phyloP scores from a whole-genome alignment of 2,888 invertebrate genomes.

The Altica lythri region DNA sequence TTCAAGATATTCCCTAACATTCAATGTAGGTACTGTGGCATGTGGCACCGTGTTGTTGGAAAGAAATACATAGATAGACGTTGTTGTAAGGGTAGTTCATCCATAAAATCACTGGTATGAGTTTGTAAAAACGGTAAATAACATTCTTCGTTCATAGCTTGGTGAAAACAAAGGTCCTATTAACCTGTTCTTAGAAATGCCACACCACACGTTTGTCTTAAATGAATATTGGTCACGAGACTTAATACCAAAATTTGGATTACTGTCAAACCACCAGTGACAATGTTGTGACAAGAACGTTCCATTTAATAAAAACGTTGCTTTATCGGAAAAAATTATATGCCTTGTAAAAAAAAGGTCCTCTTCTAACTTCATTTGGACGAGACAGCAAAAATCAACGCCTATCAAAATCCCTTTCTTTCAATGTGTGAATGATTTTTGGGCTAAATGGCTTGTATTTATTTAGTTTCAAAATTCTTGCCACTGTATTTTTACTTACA shows the following conservation, averaged over 20 bases:
- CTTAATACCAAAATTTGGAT: slow-evolving; percentile 10
- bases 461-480: too few relatives aligned
- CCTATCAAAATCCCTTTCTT: too few relatives aligned
- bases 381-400: slow-evolving; percentile 17
- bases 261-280: slow-evolving; percentile 10
- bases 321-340: background rate
- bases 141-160: too few relatives aligned
- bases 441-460: too few relatives aligned
- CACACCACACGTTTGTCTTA: slow-evolving; percentile 18
- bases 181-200: slow-evolving; percentile 18
- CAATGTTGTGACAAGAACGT: slow-evolving; percentile 5
- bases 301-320: slow-evolving; percentile 3
- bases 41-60: slow-evolving; percentile 23
- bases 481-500: slow-evolving; percentile 19
- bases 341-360: slow-evolving; percentile 8
- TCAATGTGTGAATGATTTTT: too few relatives aligned
- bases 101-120: too few relatives aligned
- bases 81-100: slow-evolving; percentile 9
- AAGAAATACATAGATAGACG: slow-evolving; percentile 10
- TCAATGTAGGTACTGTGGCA: slow-evolving; percentile 22
- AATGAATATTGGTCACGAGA: slow-evolving; percentile 17
- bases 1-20: slow-evolving; percentile 20
- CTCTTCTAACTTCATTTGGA: slow-evolving; percentile 21
- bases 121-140: slow-evolving; percentile 26
- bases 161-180: slow-evolving; percentile 20